Conservation (phyloP, 2,797 vertebrate genomes). For the Ibycter americanus region DNA sequence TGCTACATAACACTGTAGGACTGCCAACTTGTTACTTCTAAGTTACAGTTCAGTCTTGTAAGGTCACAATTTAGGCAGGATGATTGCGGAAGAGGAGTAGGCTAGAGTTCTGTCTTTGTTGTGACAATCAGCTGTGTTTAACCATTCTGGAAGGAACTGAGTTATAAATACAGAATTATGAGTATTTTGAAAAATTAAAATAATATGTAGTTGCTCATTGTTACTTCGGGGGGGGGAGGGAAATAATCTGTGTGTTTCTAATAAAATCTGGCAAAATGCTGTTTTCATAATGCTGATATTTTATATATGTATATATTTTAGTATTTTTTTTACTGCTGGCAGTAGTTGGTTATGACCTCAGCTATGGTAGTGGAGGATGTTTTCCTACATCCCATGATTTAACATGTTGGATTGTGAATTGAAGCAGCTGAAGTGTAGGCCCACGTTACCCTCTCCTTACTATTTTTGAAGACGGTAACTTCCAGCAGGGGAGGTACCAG, state of each 20-base stretch:
- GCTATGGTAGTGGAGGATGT: neutral
- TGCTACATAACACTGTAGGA: neutral
- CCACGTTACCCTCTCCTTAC: neutral
- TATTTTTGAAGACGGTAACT: neutral
- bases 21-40: neutral
- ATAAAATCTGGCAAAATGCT: neutral
- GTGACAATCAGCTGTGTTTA: neutral
- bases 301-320: too few species aligned
- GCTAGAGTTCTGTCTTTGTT: neutral
- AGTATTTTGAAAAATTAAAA: neutral
- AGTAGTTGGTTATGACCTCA: neutral
- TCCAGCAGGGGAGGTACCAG: conserved; percentile 6
- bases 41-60: neutral
- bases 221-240: neutral
- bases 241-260: neutral
- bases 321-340: neutral
- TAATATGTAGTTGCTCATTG: neutral
- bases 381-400: neutral
- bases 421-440: neutral
- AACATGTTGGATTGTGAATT: neutral
- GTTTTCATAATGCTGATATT: neutral
- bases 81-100: neutral
- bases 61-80: neutral
- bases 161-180: neutral
- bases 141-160: neutral